Percentiles rank a stretch among this genome's conserved stretches.
These are phyloP conservation scores for Coreius guichenoti DNA, from an alignment of 2,797 vertebrate genomes.

Conservation along the genomic window DNA sequence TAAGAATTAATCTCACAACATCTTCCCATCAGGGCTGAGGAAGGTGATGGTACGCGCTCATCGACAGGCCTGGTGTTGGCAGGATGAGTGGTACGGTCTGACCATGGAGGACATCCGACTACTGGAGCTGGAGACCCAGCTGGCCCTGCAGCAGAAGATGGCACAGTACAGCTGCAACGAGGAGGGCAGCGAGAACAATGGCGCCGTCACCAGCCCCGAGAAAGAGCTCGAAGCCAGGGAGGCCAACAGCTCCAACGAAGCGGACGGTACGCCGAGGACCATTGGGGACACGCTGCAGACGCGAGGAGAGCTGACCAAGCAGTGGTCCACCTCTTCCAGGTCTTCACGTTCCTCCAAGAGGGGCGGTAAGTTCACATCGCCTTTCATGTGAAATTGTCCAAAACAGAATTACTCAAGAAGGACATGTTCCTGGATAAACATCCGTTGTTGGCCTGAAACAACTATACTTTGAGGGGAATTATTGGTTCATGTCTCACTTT, in stretches of 20 bases:
- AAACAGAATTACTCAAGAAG: not conserved
- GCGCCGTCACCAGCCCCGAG: conserved; percentile 74
- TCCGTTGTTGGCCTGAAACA: not conserved
- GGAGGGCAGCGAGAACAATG: conserved; percentile 79
- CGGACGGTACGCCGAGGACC: conserved; percentile 68
- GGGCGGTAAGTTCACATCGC: conserved; percentile 82
- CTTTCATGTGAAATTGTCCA: not conserved
- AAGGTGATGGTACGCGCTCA: conserved; percentile 98
- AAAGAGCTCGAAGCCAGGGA: conserved; percentile 76
- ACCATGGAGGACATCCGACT: conserved; percentile 95
- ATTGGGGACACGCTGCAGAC: conserved; percentile 78
- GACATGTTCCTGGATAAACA: not conserved
- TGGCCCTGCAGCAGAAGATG: conserved; percentile 97
- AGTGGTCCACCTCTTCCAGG: conserved; percentile 96
- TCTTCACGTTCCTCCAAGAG: conserved; percentile 95
- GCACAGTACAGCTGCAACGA: conserved; percentile 88
- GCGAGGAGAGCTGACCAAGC: conserved; percentile 89
- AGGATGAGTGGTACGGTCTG: conserved; percentile 97
- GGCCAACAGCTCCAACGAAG: conserved; percentile 75
- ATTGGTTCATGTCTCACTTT: not conserved
- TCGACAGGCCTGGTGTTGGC: conserved; percentile 99
- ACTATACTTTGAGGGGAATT: not conserved
- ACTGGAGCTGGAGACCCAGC: conserved; percentile 94
- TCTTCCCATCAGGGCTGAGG: conserved; percentile 82
- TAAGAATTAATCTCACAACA: not conserved